Base-by-base conservation (phyloP, 2,797 vertebrate genomes). In the Sternotherus odoratus region DNA sequence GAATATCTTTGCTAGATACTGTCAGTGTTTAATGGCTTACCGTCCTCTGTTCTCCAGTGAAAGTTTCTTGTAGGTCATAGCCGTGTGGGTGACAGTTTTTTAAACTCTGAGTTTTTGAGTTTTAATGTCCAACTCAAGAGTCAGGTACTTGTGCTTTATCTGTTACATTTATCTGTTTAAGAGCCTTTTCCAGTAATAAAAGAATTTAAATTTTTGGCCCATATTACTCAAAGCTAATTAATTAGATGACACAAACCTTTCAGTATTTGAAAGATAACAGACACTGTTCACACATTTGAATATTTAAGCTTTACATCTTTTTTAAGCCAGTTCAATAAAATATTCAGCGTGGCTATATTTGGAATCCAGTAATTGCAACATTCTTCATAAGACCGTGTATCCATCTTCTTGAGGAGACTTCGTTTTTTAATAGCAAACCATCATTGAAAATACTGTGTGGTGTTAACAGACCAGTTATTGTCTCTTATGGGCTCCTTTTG, bases 391-490 rank as follows among this genome's bases (percentile, higher is more conserved):
- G 49, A 3, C 54, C 79, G 54, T 30, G 4, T 1, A 51, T 33
- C 17, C 54, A 23, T 74, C 8, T 26, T 93, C 16, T 84, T 87
- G 49, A 69, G 43, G n/a, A 85, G 21, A 53, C 88, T 82, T 86
- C 84, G 33, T 0, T 19, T 39, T 90, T 3, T 49, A 82, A 13
- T 91, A 86, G 51, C 51, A 95, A 89, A 74, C 89, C 5, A 77
- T 84, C 4, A 24, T 56, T 91, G 86, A n/a, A 81, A 81, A 86
- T 26, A 28, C 12, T 72, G 30, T 82, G 66, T 63, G 36, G 43
- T 60, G 33, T 91, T 85, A 89, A 78, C 84, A 92, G 95, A 91
- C 36, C 50, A 87, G 43, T 54, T 6, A 33, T 89, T 89, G 87
- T 95, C 33, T 94, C 56, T 81, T 53, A 51, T 54, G 2, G 5